A percentile compares a stretch with the other conserved stretches of the same genome.
phyloP scores from a whole-genome alignment of 2,797 vertebrate species.

The Myiotriccus ornatus region DNA sequence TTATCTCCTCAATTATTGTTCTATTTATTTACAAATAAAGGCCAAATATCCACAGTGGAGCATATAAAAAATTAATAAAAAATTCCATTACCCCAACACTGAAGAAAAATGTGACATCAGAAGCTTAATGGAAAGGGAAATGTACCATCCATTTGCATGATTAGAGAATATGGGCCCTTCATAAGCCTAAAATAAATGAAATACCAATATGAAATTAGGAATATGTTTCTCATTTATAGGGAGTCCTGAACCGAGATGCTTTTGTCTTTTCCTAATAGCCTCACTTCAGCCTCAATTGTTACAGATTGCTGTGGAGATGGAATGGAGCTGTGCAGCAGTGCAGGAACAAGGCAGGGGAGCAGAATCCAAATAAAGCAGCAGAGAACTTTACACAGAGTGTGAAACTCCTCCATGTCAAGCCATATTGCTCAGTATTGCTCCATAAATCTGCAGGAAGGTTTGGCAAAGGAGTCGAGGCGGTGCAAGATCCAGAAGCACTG shows the following conservation, averaged over 20 bases:
- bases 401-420: background rate
- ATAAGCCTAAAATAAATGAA: slow-evolving; percentile 27
- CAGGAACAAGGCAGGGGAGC: background rate
- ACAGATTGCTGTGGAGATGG: background rate
- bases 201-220: slow-evolving; percentile 44
- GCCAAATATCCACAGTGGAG: background rate
- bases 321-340: background rate
- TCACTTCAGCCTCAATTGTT: slow-evolving; percentile 49
- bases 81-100: background rate
- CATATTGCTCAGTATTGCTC: background rate
- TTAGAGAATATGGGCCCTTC: slow-evolving; percentile 17
- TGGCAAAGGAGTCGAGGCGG: background rate
- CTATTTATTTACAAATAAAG: slow-evolving; percentile 2
- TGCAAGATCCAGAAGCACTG: background rate
- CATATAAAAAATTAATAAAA: background rate
- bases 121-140: slow-evolving; percentile 12
- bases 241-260: slow-evolving; percentile 42
- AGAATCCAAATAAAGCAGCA: background rate
- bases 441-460: background rate
- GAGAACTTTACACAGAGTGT: background rate
- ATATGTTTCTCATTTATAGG: slow-evolving; percentile 48
- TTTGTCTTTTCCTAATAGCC: slow-evolving; percentile 50
- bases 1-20: background rate
- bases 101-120: slow-evolving; percentile 22
- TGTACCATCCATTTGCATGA: background rate